Evolutionary conservation across 2,888 invertebrate species (phyloP), one percentile per base, ranked within the genome.

Genomic region (Gastrophysa polygoni): DNA sequence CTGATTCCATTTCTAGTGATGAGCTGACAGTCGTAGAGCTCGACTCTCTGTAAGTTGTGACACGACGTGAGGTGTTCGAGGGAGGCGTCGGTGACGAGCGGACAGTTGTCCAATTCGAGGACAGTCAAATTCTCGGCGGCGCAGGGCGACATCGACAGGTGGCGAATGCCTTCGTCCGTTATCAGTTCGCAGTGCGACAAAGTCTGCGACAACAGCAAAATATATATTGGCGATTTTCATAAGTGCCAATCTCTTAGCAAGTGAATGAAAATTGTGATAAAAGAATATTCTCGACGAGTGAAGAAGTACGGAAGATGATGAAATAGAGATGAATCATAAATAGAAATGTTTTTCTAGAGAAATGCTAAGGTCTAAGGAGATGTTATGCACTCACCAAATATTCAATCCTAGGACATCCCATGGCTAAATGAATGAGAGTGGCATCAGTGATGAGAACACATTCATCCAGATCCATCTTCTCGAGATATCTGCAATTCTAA

Each of bases 171-270:
- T 81, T 96, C 97, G 81, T 99, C 99, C 16, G 98, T 99, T 76
- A 99, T 96, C 74, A 97, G 83, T 82, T 99, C 99, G 83, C 99
- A 99, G 81, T 99, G 98, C 2, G 99, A 99, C 65, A 99, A 84
- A 74, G 95, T 97, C 97, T 98, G 84, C 0, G 82, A 80, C 3
- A 24, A 24, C 7, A 24, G 7, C n/a, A n/a, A 5, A 14, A 44
- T n/a, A 11, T 44, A 16, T 18, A 8, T 44, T 18, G 16, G 18
- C 5, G n/a, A n/a, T n/a, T n/a, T n/a, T n/a, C n/a, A n/a, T n/a
- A n/a, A n/a, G n/a, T n/a, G n/a, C n/a, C n/a, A n/a, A n/a, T n/a
- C n/a, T n/a, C n/a, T n/a, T n/a, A n/a, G n/a, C n/a, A n/a, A n/a
- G n/a, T n/a, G n/a, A n/a, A n/a, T n/a, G n/a, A n/a, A n/a, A n/a